Conservation (phyloP, 2,888 invertebrate species). For the Neocrepidodera transversa region DNA sequence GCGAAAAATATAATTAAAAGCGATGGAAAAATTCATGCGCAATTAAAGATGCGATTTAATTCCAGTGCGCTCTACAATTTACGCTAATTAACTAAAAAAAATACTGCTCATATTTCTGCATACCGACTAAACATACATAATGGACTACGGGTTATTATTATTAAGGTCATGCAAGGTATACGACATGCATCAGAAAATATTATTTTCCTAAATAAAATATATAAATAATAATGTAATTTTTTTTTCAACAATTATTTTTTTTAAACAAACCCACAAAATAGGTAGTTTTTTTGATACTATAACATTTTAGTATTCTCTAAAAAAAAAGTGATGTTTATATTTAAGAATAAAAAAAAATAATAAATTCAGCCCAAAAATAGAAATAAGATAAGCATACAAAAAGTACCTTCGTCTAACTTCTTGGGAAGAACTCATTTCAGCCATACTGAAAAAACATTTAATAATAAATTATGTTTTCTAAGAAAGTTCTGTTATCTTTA, state of each 20-base stretch:
- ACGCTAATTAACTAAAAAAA: slow-evolving; percentile 10
- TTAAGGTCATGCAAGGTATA: slow-evolving; percentile 15
- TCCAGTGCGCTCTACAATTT: slow-evolving; percentile 2
- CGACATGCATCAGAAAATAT: neutral
- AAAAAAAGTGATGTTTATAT: too few species aligned
- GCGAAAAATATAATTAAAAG: slow-evolving; percentile 9
- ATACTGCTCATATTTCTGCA: neutral
- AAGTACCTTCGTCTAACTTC: slow-evolving; percentile 59
- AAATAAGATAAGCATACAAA: slow-evolving; percentile 13
- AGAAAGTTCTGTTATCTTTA: too few species aligned
- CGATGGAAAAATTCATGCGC: slow-evolving; percentile 3
- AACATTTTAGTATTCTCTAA: too few species aligned
- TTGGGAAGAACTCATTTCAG: slow-evolving; percentile 59
- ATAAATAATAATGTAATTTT: too few species aligned
- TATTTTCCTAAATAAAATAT: too few species aligned
- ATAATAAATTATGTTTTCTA: too few species aligned
- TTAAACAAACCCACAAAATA: too few species aligned
- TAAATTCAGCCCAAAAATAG: neutral
- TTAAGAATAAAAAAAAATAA: neutral
- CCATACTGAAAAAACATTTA: slow-evolving; percentile 56
- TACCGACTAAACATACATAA: slow-evolving; percentile 7
- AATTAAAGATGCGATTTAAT: slow-evolving; percentile 10
- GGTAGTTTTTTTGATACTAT: too few species aligned
- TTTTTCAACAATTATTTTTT: too few species aligned
- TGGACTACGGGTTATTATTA: slow-evolving; percentile 5